Evolutionary conservation across 1,140 invertebrate species (phyloP).

Genomic region (Nasonia longicornis): DNA sequence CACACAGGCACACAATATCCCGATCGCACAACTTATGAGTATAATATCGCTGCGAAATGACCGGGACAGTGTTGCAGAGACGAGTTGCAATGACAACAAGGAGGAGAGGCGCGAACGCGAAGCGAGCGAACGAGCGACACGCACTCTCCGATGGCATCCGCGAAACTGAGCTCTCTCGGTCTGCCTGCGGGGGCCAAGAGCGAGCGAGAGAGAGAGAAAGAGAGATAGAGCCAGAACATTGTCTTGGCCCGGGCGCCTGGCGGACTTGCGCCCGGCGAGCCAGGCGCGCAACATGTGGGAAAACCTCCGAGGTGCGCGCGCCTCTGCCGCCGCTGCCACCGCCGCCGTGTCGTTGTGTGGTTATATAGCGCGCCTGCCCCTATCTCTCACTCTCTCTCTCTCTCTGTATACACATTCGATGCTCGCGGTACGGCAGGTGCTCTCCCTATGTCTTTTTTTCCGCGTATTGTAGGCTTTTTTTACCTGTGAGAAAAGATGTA

Average conservation of each 20-base stretch:
- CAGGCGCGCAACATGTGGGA: constrained; percentile 69
- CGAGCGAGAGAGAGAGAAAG: neutral
- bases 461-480: neutral
- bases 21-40: no score
- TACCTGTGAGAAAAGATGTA: neutral
- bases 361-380: neutral
- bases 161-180: constrained; percentile 59
- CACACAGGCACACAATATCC: no score
- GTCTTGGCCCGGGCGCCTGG: constrained; percentile 66
- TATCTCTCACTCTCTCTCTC: neutral
- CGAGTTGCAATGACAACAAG: neutral
- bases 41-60: no score
- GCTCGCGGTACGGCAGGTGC: no score
- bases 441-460: no score
- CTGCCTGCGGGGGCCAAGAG: neutral
- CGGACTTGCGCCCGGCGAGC: constrained; percentile 66
- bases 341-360: no score
- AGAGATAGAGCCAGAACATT: constrained; percentile 32
- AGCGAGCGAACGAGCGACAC: constrained; percentile 46
- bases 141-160: constrained; percentile 62
- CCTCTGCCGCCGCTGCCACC: neutral
- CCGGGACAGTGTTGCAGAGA: no score
- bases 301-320: constrained; percentile 48
- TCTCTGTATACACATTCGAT: neutral
- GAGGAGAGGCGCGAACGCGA: neutral